Conservation (phyloP, 2,113 vertebrate genomes). For the Pedionomus torquatus region DNA sequence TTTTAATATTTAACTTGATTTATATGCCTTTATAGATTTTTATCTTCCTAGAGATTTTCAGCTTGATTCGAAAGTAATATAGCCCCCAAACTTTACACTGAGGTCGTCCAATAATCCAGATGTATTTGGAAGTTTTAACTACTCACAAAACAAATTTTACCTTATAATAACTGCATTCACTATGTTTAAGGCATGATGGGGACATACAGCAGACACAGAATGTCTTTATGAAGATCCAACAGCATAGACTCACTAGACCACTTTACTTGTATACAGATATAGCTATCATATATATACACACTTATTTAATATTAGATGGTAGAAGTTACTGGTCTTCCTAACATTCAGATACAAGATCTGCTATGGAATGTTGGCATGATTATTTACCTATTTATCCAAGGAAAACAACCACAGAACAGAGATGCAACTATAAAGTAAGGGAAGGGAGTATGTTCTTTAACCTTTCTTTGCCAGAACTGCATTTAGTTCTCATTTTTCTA, state of each 20-base stretch:
- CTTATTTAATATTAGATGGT: neutral
- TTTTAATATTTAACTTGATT: neutral
- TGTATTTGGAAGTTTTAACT: neutral
- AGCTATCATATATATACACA: neutral
- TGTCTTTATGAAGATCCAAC: neutral
- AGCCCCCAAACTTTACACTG: neutral
- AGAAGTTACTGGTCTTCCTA: neutral
- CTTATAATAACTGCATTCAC: neutral
- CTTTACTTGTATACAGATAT: neutral
- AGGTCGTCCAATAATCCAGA: neutral
- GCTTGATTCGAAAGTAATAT: neutral
- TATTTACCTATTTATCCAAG: neutral
- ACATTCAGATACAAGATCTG: neutral
- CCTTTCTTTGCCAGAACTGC: neutral
- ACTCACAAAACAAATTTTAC: neutral
- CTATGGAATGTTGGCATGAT: neutral
- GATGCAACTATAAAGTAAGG: neutral
- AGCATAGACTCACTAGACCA: neutral
- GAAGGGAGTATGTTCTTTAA: neutral
- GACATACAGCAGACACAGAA: neutral
- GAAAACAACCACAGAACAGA: neutral
- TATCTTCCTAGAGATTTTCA: neutral
- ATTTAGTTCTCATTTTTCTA: neutral
- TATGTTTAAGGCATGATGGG: neutral
- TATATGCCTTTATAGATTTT: neutral